A percentile compares a stretch with the other conserved stretches of the same genome.
Evolutionary conservation across 2,797 vertebrate species (phyloP).

Genomic region (Parotocinclus haroldoi): DNA sequence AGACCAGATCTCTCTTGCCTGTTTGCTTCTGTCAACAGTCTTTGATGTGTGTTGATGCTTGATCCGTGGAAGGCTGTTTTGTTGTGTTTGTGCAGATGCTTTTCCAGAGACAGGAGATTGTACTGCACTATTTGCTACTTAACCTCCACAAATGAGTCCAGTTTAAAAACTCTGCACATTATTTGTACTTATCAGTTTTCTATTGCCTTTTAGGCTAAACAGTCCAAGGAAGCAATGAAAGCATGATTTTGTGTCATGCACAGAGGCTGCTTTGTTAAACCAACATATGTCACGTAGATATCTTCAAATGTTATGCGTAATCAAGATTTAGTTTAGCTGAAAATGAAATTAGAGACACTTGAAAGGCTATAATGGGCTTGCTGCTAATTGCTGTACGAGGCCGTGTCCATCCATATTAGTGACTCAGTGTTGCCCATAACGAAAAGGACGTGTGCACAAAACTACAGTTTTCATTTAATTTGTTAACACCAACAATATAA

Average conservation of each 20-base stretch:
- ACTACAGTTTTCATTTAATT: slow-evolving; percentile 13
- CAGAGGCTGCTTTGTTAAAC: neutral
- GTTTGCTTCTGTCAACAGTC: too few species aligned
- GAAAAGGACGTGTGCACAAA: slow-evolving; percentile 32
- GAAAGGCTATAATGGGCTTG: slow-evolving; percentile 41
- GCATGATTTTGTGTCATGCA: neutral
- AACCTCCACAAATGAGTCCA: neutral
- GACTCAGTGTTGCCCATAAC: slow-evolving; percentile 62
- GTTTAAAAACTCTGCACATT: slow-evolving; percentile 21
- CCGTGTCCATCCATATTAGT: slow-evolving; percentile 45
- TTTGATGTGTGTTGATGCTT: too few species aligned
- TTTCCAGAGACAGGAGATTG: too few species aligned
- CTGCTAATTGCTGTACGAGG: slow-evolving; percentile 49
- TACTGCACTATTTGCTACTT: neutral
- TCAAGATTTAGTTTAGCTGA: too few species aligned
- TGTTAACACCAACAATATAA: too few species aligned
- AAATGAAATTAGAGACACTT: too few species aligned
- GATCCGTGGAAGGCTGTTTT: too few species aligned
- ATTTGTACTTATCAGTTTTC: slow-evolving; percentile 18
- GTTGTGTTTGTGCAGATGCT: too few species aligned
- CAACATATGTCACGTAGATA: neutral
- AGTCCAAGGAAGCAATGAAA: slow-evolving; percentile 36
- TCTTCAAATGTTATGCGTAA: too few species aligned
- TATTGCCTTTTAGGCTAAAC: slow-evolving; percentile 49
- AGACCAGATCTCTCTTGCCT: too few species aligned